Conservation (phyloP, 2,113 vertebrate genomes). For the Epinephelus cyanopodus region DNA sequence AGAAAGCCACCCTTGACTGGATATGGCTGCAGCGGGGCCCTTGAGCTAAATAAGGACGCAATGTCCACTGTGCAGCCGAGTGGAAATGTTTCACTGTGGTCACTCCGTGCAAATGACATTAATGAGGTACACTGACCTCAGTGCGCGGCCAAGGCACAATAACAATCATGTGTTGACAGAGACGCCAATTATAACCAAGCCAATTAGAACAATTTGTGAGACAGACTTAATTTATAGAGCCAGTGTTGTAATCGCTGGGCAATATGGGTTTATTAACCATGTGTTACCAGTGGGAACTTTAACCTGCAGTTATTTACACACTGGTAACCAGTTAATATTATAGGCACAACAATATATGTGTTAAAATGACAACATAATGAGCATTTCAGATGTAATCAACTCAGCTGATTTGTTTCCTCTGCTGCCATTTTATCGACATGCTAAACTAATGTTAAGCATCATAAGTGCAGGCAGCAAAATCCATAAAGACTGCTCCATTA, state of each 20-base stretch:
- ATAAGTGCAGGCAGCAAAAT: neutral
- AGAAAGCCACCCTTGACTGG: constrained; percentile 77
- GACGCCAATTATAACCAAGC: constrained; percentile 74
- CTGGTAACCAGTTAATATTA: neutral
- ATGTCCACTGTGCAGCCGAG: constrained; percentile 79
- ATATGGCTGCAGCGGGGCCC: constrained; percentile 77
- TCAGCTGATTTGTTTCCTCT: neutral
- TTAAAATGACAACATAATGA: neutral
- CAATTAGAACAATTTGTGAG: constrained; percentile 79
- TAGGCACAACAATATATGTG: neutral
- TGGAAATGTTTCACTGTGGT: constrained; percentile 79
- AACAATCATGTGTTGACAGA: constrained; percentile 79
- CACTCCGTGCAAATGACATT: constrained; percentile 80
- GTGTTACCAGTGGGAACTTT: constrained; percentile 9
- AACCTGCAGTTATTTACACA: neutral
- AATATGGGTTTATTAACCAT: constrained; percentile 35
- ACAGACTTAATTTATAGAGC: constrained; percentile 49
- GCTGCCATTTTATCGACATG: neutral
- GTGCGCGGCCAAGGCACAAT: constrained; percentile 76
- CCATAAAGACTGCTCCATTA: constrained; percentile 2
- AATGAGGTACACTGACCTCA: constrained; percentile 80
- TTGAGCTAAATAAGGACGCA: constrained; percentile 79
- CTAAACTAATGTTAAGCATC: constrained; percentile 11
- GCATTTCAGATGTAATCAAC: neutral
- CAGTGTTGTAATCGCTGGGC: constrained; percentile 21